Evolutionary conservation across 2,888 invertebrate species (phyloP).

Genomic region (Oxystoma pomonae): DNA sequence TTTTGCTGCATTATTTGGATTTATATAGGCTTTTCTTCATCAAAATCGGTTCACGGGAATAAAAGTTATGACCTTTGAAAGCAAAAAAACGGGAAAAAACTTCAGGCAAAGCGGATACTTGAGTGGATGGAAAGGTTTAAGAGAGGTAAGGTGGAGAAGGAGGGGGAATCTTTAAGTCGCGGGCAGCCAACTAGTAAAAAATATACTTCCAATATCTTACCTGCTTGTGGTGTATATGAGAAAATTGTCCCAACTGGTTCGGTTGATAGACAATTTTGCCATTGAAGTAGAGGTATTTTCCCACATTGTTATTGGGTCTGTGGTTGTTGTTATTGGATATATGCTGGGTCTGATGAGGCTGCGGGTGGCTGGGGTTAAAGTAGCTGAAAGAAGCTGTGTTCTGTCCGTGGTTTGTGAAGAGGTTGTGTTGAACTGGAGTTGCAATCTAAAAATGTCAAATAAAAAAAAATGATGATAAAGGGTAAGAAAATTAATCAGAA

Average conservation of each 20-base stretch:
- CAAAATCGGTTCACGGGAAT: no score
- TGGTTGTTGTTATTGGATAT: conserved; percentile 4
- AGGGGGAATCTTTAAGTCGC: no score
- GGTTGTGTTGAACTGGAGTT: conserved; percentile 35
- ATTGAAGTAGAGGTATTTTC: conserved; percentile 34
- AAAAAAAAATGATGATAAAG: no score
- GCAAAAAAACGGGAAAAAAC: no score
- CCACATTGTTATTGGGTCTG: conserved; percentile 28
- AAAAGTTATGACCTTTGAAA: no score
- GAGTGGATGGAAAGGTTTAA: no score
- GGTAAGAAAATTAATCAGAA: no score
- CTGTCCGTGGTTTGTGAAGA: conserved; percentile 31
- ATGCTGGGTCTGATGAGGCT: conserved; percentile 7
- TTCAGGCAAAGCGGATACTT: no score
- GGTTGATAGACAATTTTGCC: conserved; percentile 34
- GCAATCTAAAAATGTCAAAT: conserved; percentile 21
- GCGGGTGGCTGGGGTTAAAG: conserved; percentile 12
- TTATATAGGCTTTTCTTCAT: no score
- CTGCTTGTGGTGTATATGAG: not conserved
- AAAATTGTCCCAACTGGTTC: conserved; percentile 7
- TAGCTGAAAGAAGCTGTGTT: conserved; percentile 23
- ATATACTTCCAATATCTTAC: not conserved
- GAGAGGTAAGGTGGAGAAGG: no score
- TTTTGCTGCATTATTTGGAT: no score
- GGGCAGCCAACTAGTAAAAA: no score